Conservation (phyloP, 1,140 invertebrate species). For the Drosophila sproati region DNA sequence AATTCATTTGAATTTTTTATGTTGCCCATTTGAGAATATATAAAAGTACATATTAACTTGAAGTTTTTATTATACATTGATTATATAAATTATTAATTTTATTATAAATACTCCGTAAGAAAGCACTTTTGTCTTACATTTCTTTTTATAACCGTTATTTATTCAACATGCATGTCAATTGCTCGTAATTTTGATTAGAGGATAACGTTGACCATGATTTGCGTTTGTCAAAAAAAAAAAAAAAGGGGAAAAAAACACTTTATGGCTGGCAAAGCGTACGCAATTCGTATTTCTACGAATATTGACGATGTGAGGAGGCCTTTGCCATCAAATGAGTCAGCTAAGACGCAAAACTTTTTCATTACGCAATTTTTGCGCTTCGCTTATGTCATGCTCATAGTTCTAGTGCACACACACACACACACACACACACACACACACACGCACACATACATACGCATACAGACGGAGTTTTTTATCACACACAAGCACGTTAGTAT, state of each 20-base stretch:
- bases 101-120: too few species aligned
- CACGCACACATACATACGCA: constrained; percentile 16
- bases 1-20: too few species aligned
- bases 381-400: constrained; percentile 50
- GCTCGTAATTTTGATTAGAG: constrained; percentile 61
- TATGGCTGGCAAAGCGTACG: constrained; percentile 37
- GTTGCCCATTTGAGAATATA: too few species aligned
- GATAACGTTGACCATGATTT: constrained; percentile 57
- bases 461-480: constrained; percentile 53
- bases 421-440: constrained; percentile 6
- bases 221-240: constrained; percentile 29
- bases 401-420: constrained; percentile 32
- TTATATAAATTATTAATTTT: neutral
- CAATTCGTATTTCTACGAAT: constrained; percentile 1
- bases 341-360: constrained; percentile 69
- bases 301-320: constrained; percentile 1
- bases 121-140: too few species aligned
- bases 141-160: too few species aligned
- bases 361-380: constrained; percentile 74
- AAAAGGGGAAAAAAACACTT: constrained; percentile 8
- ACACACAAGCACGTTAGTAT: constrained; percentile 27
- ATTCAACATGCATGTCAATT: constrained; percentile 36
- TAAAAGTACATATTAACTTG: too few species aligned
- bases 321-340: constrained; percentile 38
- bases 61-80: too few species aligned